Evolutionary conservation across 2,888 invertebrate species (phyloP), one percentile per base, ranked within the genome.

Genomic region (Cartodere bifasciata): DNA sequence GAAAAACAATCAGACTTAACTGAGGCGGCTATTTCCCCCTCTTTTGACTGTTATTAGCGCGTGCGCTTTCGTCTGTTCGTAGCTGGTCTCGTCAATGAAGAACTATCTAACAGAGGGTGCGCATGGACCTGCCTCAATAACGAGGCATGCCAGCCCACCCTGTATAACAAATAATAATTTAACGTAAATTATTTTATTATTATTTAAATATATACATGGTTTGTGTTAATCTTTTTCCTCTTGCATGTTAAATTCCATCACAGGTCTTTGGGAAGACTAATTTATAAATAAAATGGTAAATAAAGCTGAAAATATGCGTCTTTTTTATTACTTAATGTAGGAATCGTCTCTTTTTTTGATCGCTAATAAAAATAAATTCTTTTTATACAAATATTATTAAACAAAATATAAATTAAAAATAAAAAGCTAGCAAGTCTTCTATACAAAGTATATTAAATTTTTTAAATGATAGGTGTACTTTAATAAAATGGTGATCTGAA

Each of bases 1-100:
- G n/a, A n/a, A n/a, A n/a, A 56, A 56, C 56, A 56, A 39, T 55
- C 54, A 54, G 52, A 39, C 43, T 42, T 44, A 47, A 41, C 34
- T 34, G 50, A 51, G 45, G 45, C 44, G 51, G 53, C 50, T 54
- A 56, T 21, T 49, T 53, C 53, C 43, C 46, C 47, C 48, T 50
- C 48, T 40, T 29, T 38, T 38, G n/a, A n/a, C n/a, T n/a, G n/a
- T n/a, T n/a, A n/a, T n/a, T n/a, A n/a, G n/a, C n/a, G n/a, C n/a
- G n/a, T n/a, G n/a, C n/a, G n/a, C n/a, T n/a, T n/a, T n/a, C n/a
- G n/a, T n/a, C n/a, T n/a, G n/a, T n/a, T n/a, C n/a, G n/a, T n/a
- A n/a, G n/a, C n/a, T n/a, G n/a, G n/a, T n/a, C n/a, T n/a, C n/a
- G n/a, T n/a, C n/a, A n/a, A n/a, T n/a, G n/a, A n/a, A n/a, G n/a